Evolutionary conservation across 2,888 invertebrate species (phyloP), one percentile per base, ranked within the genome.

Genomic region (Neoascia interrupta): DNA sequence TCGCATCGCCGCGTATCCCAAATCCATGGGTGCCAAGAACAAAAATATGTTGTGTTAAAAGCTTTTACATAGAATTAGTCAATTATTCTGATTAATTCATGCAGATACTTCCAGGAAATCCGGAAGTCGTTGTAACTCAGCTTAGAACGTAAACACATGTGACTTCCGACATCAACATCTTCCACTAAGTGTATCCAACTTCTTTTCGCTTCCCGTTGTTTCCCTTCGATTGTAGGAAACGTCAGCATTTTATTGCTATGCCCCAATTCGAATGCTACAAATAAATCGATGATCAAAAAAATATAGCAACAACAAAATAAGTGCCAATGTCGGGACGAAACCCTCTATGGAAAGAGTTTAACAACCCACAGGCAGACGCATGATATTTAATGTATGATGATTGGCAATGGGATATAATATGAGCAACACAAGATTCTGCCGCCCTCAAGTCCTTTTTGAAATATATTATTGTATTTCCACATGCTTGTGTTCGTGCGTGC

Each of bases 321-420:
- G 11, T 19, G 31, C 11, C 45, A 15, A 26, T 2, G 43, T 5
- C 11, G 5, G 45, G 26, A 47, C 2, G 15, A 5, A 43, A 41
- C n/a, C 5, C 10, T n/a, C n/a, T n/a, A n/a, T 10, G 39, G 13
- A 19, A 18, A 4, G 15, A 26, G 26, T 45, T n/a, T n/a, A n/a
- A n/a, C n/a, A 13, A 16, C 47, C 15, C 28, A 3, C 4, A 3
- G 5, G 16, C 18, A n/a, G 28, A 6, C 3, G 28, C 19, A 47
- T 47, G 28, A 26, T 47, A 31, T 31, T 8, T 28, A 47, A 47
- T 47, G 47, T 47, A 47, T 28, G 47, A 47, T 47, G 47, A 47
- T 47, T 47, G 47, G 47, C 28, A 28, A 47, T 47, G 28, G 28
- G n/a, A 18, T 28, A 28, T 47, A 28, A 47, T 18, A 26, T 15